Conservation (phyloP, 2,113 vertebrate genomes). For the Cryptotis parvus region DNA sequence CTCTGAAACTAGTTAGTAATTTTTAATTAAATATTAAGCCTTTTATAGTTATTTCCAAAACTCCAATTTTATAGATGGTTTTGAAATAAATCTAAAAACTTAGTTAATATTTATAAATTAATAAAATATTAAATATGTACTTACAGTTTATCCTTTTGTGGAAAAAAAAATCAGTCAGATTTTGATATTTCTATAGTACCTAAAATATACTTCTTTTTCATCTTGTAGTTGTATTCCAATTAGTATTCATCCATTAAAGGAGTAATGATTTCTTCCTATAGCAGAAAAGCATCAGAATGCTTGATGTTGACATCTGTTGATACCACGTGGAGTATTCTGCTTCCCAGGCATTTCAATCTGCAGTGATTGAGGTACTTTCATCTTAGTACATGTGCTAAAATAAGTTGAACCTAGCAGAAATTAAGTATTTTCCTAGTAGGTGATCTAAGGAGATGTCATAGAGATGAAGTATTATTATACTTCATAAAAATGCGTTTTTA, state of each 20-base stretch:
- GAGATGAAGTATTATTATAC: background rate
- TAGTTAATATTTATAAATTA: background rate
- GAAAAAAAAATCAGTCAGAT: background rate
- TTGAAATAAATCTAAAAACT: conserved; percentile 31
- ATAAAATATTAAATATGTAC: conserved; percentile 51
- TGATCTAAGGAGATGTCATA: background rate
- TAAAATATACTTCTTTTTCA: conserved; percentile 44
- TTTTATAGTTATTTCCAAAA: conserved; percentile 42
- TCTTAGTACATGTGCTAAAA: background rate
- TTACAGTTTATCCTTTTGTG: background rate
- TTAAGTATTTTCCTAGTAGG: background rate
- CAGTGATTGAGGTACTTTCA: conserved; percentile 40
- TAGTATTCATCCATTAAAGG: conserved; percentile 16
- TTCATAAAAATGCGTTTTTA: conserved; percentile 33
- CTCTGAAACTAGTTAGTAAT: conserved; percentile 12
- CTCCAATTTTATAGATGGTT: background rate
- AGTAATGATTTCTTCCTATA: conserved; percentile 1
- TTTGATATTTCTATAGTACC: conserved; percentile 36
- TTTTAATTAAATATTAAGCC: conserved; percentile 47
- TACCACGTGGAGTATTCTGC: conserved; percentile 6
- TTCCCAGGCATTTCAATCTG: conserved; percentile 44
- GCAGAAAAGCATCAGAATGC: background rate
- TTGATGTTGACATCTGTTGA: conserved; percentile 48
- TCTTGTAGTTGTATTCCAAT: conserved; percentile 42
- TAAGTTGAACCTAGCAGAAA: conserved; percentile 31